Evolutionary conservation across 2,888 invertebrate genomes (phyloP), one percentile per base, ranked within the genome.

Genomic region (Mellilla xanthometata): DNA sequence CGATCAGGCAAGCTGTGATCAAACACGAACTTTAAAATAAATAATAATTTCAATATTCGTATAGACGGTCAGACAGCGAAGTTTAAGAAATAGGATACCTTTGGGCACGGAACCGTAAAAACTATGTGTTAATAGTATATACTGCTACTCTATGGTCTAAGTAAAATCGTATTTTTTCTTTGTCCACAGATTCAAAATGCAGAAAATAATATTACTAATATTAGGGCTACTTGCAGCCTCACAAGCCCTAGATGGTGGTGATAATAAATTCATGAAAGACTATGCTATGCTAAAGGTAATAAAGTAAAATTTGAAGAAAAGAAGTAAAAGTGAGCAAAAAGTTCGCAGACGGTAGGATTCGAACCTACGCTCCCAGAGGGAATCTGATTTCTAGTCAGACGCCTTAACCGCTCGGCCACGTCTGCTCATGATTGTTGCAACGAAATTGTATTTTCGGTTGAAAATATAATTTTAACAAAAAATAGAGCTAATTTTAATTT

Each of bases 301-400:
- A 24, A 39, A 31, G 6, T 27, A 19, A 13, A 43, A 35, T 29
- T 31, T 1, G 30, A 41, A 7, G 4, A n/a, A n/a, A n/a, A n/a
- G n/a, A n/a, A n/a, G n/a, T n/a, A n/a, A n/a, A n/a, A n/a, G n/a
- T n/a, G n/a, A n/a, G 33, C 58, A 72, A 84, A 79, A 67, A 49
- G 2, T 69, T 66, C 94, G 94, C 94, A 94, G 94, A 93, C 94
- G 93, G 94, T 94, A 94, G 94, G 94, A 94, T 93, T 94, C 94
- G 94, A 95, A 95, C 94, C 94, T 94, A 94, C 94, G 94, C 94
- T 94, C 94, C 94, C 94, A 94, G 94, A 94, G 94, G 94, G 94
- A 94, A 94, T 94, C 94, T 94, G 94, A 94, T 94, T 94, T 94
- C 94, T 93, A 94, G 94, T 94, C 94, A 94, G 94, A 94, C 94